Base-by-base conservation (phyloP, 2,888 invertebrate genomes). In the Lasioglossum pauxillum region DNA sequence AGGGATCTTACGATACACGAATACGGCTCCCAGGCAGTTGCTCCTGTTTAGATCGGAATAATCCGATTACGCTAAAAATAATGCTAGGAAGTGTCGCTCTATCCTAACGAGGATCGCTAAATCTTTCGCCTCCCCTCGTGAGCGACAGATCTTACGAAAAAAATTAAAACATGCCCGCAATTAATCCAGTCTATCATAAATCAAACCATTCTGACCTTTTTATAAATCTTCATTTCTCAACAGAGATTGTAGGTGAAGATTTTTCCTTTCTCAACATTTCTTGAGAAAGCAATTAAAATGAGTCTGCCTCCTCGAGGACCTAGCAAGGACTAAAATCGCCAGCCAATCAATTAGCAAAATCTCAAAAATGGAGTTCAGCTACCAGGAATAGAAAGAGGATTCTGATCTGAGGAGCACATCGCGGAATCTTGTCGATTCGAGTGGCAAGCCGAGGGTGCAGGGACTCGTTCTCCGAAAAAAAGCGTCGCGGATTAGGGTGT, bases 1-100 rank as follows among this genome's bases (percentile, higher is more conserved):
- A 85, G 87, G 81, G 87, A 71, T 73, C 83, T 44, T 73, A 67
- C 85, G 72, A 38, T 69, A 53, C 44, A 49, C 44, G 78, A 64
- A 78, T 80, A 80, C 76, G 77, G 77, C 80, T 78, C 80, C 71
- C 64, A 77, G 73, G 75, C 75, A 67, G 64, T 67, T 49, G 57
- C 72, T 41, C 41, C 77, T 41, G 84, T 41, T 41, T 71, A 71
- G 71, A 69, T 71, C 41, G 5, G 60, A 41, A 31, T 69, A 31
- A 64, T 69, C 60, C 23, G n/a, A 41, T 75, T 23, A 57, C 71
- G 57, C n/a, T 19, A 41, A 57, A 35, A 69, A 35, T 35, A 35
- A 49, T 38, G 12, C n/a, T 53, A 7, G 3, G n/a, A 60, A 16
- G 46, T 67, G 46, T 31, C 23, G 41, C 46, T 74, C 46, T n/a